Evolutionary conservation across 2,888 invertebrate species (phyloP).

Genomic region (Acleris laterana): DNA sequence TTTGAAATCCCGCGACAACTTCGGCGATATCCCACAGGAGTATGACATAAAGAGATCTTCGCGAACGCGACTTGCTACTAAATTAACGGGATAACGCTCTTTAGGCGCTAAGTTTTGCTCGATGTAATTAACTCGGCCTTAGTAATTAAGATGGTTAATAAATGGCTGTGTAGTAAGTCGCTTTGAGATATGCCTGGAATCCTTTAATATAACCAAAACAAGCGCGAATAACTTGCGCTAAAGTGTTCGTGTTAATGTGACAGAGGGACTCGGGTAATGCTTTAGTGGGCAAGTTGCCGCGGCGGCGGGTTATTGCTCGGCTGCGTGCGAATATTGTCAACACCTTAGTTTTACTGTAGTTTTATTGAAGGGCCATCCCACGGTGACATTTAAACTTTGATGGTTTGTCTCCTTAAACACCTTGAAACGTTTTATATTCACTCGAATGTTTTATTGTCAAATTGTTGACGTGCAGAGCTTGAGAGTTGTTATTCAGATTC

Average conservation of each 20-base stretch:
- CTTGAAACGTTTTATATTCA: neutral
- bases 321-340: slow-evolving; percentile 48
- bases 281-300: slow-evolving; percentile 57
- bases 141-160: slow-evolving; percentile 83
- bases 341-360: slow-evolving; percentile 48
- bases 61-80: slow-evolving; percentile 63
- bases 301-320: slow-evolving; percentile 54
- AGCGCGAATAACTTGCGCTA: slow-evolving; percentile 64
- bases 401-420: neutral
- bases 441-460: neutral
- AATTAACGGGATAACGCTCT: slow-evolving; percentile 77
- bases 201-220: slow-evolving; percentile 79
- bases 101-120: slow-evolving; percentile 78
- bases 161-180: slow-evolving; percentile 79
- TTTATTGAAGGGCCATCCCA: slow-evolving; percentile 36
- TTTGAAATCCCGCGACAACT: slow-evolving; percentile 64
- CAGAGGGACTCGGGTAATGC: slow-evolving; percentile 61
- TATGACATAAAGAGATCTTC: slow-evolving; percentile 72
- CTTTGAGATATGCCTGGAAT: slow-evolving; percentile 79
- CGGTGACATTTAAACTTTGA: neutral
- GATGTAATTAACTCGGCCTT: slow-evolving; percentile 79
- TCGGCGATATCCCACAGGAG: slow-evolving; percentile 60
- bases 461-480: too few relatives aligned
- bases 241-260: slow-evolving; percentile 66
- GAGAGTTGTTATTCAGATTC: neutral